These are phyloP conservation scores for Belonocnema kinseyi DNA, from an alignment of 1,140 invertebrate genomes.

Conservation along the genomic window DNA sequence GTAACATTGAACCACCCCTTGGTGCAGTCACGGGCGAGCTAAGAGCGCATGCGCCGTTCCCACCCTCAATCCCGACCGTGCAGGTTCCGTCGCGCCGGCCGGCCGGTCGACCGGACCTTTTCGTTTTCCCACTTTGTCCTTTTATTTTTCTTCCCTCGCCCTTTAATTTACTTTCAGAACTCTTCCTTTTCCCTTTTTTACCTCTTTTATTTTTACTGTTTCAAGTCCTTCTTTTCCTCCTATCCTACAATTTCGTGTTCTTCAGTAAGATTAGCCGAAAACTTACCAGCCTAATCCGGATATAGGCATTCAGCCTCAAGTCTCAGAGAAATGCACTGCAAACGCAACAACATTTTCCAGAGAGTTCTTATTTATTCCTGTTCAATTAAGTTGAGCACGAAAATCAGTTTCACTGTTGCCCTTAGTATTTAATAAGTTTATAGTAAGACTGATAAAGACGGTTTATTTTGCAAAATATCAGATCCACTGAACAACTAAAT, in stretches of 20 bases:
- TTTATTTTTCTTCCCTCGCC: slow-evolving; percentile 43
- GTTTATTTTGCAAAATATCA: too few species aligned
- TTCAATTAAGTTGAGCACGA: too few species aligned
- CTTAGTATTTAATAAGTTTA: too few species aligned
- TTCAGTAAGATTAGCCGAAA: not conserved
- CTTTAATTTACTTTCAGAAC: slow-evolving; percentile 24
- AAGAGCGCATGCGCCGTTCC: slow-evolving; percentile 60
- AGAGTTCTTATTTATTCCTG: too few species aligned
- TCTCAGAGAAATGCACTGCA: too few species aligned
- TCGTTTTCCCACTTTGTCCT: slow-evolving; percentile 46
- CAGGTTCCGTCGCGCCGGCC: slow-evolving; percentile 41
- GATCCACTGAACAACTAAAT: too few species aligned
- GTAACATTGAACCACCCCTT: slow-evolving; percentile 76
- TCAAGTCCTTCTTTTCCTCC: too few species aligned
- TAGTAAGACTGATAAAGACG: too few species aligned
- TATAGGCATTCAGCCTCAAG: not conserved
- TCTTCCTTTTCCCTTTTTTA: slow-evolving; percentile 27
- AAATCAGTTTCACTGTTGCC: too few species aligned
- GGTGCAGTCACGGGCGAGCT: slow-evolving; percentile 73
- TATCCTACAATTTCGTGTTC: not conserved
- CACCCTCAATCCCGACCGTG: slow-evolving; percentile 9
- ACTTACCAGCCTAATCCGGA: not conserved
- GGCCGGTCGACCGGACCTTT: slow-evolving; percentile 50
- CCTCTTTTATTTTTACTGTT: slow-evolving; percentile 27
- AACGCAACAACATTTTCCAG: too few species aligned